These are phyloP conservation scores for Peribatodes rhomboidaria DNA, from an alignment of 2,888 invertebrate species.

Conservation along the genomic window DNA sequence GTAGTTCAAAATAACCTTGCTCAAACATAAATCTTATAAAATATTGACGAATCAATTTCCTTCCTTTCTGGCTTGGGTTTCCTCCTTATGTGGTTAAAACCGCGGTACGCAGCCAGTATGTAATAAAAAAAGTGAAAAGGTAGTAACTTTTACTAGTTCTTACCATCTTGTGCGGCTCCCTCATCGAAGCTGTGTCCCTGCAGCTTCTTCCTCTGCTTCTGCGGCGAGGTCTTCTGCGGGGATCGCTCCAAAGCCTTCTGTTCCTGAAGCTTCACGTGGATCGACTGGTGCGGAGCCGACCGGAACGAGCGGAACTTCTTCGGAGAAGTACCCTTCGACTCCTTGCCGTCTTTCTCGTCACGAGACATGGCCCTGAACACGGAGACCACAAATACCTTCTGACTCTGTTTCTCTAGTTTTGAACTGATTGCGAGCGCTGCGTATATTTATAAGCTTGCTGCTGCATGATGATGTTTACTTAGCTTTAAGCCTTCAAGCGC, in stretches of 20 bases:
- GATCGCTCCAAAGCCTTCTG: slow-evolving; percentile 88
- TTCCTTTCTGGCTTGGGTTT: no score
- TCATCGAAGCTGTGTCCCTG: slow-evolving; percentile 83
- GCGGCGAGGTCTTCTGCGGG: slow-evolving; percentile 87
- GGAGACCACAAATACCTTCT: not conserved
- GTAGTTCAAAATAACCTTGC: no score
- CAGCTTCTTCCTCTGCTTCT: slow-evolving; percentile 86
- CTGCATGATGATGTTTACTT: slow-evolving; percentile 8
- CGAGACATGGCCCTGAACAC: slow-evolving; percentile 90
- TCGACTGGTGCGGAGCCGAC: slow-evolving; percentile 86
- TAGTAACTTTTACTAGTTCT: not conserved
- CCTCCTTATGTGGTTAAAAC: not conserved
- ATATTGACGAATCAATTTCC: no score
- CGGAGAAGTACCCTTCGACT: slow-evolving; percentile 91
- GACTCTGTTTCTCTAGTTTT: not conserved
- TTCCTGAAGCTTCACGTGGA: slow-evolving; percentile 87
- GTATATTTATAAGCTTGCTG: not conserved
- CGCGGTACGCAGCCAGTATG: not conserved
- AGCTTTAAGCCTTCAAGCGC: slow-evolving; percentile 4
- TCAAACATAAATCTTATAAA: no score
- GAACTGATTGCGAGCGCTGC: not conserved
- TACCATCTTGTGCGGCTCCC: slow-evolving; percentile 82
- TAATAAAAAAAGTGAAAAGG: not conserved
- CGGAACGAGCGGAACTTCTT: slow-evolving; percentile 88
- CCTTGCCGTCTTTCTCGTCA: slow-evolving; percentile 95